Evolutionary conservation across 1,140 invertebrate genomes (phyloP).

Genomic region (Melipona quadrifasciata): DNA sequence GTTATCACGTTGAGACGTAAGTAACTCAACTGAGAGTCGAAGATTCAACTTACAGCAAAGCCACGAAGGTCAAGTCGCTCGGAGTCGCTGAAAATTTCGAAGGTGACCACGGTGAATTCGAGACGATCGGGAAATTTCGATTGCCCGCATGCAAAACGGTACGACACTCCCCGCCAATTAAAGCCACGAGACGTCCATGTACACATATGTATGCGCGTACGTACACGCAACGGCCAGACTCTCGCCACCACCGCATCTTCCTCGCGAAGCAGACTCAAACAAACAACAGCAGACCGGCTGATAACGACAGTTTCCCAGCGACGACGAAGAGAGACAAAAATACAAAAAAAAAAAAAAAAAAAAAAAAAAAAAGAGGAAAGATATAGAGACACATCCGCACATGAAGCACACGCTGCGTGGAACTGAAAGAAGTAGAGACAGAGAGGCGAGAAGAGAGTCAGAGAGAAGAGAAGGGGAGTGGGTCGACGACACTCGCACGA

Average conservation of each 20-base stretch:
- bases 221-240: not conserved
- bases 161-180: not conserved
- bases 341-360: slow-evolving; percentile 36
- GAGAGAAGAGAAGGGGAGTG: not conserved
- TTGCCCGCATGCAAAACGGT: slow-evolving; percentile 1
- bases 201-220: not conserved
- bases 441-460: slow-evolving; percentile 51
- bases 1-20: no score
- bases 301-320: slow-evolving; percentile 54
- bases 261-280: slow-evolving; percentile 54
- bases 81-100: not conserved
- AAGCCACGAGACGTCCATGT: slow-evolving; percentile 14
- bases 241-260: slow-evolving; percentile 50
- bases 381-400: slow-evolving; percentile 55
- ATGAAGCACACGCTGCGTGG: slow-evolving; percentile 67
- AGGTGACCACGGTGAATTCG: no score
- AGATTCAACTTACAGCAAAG: not conserved
- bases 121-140: not conserved
- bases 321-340: slow-evolving; percentile 9
- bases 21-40: no score
- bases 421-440: slow-evolving; percentile 54
- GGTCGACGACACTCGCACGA: slow-evolving; percentile 6
- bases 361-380: slow-evolving; percentile 9
- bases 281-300: slow-evolving; percentile 53
- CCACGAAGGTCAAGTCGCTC: not conserved